Evolutionary conservation across 2,888 invertebrate species (phyloP).

Genomic region (Ochlodes sylvanus): DNA sequence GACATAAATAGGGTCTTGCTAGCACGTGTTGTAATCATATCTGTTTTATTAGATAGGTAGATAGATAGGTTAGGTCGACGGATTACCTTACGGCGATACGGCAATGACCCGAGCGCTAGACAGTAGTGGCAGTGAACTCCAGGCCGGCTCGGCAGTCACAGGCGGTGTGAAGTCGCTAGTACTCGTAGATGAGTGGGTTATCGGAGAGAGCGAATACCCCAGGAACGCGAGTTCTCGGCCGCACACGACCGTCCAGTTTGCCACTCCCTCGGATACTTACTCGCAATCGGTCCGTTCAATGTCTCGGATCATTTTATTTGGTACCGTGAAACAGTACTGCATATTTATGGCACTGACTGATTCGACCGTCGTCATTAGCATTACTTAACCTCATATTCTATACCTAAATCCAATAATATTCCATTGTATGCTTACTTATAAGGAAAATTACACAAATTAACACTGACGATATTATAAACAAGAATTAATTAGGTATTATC

Average conservation of each 20-base stretch:
- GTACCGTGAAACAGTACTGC: constrained; percentile 41
- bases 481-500: no score
- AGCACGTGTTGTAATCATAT: neutral
- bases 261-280: constrained; percentile 55
- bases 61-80: constrained; percentile 17
- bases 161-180: constrained; percentile 44
- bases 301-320: constrained; percentile 43
- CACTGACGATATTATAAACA: no score
- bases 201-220: constrained; percentile 51
- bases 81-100: constrained; percentile 56
- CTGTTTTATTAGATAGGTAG: constrained; percentile 1
- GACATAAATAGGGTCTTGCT: neutral
- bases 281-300: constrained; percentile 41
- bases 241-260: constrained; percentile 62
- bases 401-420: neutral
- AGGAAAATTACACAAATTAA: neutral
- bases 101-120: constrained; percentile 61
- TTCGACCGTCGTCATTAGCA: constrained; percentile 23
- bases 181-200: constrained; percentile 52
- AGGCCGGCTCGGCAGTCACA: constrained; percentile 56
- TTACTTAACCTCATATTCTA: constrained; percentile 13
- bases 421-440: neutral
- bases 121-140: constrained; percentile 65
- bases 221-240: constrained; percentile 42
- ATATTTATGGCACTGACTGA: constrained; percentile 25